These are phyloP conservation scores for Siderastrea siderea DNA, from an alignment of 92 coral and sea anemone genomes.

Conservation along the genomic window DNA sequence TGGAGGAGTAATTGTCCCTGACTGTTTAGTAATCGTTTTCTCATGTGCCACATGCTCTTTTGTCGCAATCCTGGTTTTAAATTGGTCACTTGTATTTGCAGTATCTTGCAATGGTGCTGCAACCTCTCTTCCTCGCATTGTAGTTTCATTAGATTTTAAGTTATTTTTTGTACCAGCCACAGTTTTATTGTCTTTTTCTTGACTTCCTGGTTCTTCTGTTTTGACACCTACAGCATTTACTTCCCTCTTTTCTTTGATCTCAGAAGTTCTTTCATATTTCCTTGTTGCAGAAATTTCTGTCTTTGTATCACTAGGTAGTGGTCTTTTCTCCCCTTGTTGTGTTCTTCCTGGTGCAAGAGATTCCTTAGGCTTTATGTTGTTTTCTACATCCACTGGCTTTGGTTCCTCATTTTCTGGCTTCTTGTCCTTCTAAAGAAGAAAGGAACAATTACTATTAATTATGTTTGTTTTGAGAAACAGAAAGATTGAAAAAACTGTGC, in stretches of 20 bases:
- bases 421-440: constrained; percentile 13
- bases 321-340: constrained; percentile 20
- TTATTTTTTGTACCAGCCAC: background rate
- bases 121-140: background rate
- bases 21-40: constrained; percentile 3
- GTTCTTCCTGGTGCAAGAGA: background rate
- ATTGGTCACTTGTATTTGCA: constrained; percentile 16
- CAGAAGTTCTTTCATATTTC: constrained; percentile 10
- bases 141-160: background rate
- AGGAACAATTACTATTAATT: background rate
- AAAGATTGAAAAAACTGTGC: too few species aligned
- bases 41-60: constrained; percentile 18
- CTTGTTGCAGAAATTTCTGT: background rate
- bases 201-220: background rate
- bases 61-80: background rate
- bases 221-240: background rate
- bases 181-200: constrained; percentile 26
- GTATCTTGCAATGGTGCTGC: background rate
- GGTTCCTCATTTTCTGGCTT: constrained; percentile 14
- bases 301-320: background rate
- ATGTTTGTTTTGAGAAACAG: too few species aligned
- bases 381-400: background rate
- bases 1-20: background rate
- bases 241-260: background rate
- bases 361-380: constrained; percentile 1